Conservation (phyloP, 2,888 invertebrate species). For the Dichetophora obliterata region DNA sequence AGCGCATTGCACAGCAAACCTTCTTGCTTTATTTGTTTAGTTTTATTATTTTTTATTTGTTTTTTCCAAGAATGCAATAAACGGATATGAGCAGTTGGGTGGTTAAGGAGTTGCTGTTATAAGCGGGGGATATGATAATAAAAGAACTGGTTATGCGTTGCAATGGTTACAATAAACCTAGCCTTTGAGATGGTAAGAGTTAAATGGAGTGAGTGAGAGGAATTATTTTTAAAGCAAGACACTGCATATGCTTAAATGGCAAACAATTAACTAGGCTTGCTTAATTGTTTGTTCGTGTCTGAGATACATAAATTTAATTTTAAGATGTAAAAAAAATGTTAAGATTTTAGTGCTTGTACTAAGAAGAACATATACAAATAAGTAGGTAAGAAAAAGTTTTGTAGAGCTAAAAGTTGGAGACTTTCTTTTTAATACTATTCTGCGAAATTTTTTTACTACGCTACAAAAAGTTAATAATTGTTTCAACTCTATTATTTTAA, state of each 20-base stretch:
- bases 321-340: slow-evolving; percentile 16
- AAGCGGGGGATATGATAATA: slow-evolving; percentile 1
- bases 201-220: background rate
- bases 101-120: background rate
- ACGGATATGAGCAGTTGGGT: slow-evolving; percentile 16
- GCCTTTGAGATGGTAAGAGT: background rate
- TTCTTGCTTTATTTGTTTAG: background rate
- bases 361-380: background rate
- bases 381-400: background rate
- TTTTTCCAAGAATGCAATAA: slow-evolving; percentile 3
- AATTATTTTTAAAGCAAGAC: background rate
- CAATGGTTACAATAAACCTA: background rate
- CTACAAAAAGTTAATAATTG: too few species aligned
- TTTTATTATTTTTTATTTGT: too few species aligned
- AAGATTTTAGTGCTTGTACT: slow-evolving; percentile 11
- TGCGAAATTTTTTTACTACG: too few species aligned
- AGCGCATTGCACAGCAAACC: background rate
- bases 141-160: slow-evolving; percentile 21
- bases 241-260: background rate
- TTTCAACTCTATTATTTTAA: too few species aligned
- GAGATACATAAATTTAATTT: slow-evolving; percentile 14
- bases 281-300: slow-evolving; percentile 35
- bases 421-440: too few species aligned
- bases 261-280: slow-evolving; percentile 22
- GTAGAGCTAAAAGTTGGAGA: background rate